Conservation (phyloP, 2,113 vertebrate species). For the human (Homo sapiens) region DNA sequence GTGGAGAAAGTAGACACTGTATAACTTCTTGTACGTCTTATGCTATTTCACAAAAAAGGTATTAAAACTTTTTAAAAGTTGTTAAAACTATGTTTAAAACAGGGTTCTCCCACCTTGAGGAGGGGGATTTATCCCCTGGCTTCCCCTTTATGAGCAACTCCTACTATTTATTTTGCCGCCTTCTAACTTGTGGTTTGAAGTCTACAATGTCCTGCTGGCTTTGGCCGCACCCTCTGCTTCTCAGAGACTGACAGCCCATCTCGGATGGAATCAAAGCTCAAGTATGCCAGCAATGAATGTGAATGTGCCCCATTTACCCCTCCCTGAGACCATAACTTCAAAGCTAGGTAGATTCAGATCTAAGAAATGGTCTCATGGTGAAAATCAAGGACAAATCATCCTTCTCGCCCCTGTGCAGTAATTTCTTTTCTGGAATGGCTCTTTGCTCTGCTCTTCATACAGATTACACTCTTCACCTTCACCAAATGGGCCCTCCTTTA, state of each 20-base stretch:
- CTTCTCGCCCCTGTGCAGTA: background rate
- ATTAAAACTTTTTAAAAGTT: background rate
- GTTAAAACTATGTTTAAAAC: background rate
- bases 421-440: conserved; percentile 25
- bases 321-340: conserved; percentile 47
- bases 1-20: background rate
- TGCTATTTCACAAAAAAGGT: background rate
- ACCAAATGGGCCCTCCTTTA: background rate
- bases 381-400: conserved; percentile 41
- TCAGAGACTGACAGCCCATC: background rate
- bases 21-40: background rate
- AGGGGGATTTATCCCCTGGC: background rate
- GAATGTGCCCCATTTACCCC: background rate
- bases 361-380: conserved; percentile 1
- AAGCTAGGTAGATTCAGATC: conserved; percentile 63
- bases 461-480: conserved; percentile 70
- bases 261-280: background rate
- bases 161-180: background rate
- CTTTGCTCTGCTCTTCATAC: conserved; percentile 44
- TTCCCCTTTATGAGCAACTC: background rate
- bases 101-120: background rate
- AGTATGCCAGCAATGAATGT: background rate
- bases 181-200: conserved; percentile 17
- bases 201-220: background rate
- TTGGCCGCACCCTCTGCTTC: background rate